Evolutionary conservation across 2,797 vertebrate species (phyloP).

Genomic region (Anabacerthia variegaticeps): DNA sequence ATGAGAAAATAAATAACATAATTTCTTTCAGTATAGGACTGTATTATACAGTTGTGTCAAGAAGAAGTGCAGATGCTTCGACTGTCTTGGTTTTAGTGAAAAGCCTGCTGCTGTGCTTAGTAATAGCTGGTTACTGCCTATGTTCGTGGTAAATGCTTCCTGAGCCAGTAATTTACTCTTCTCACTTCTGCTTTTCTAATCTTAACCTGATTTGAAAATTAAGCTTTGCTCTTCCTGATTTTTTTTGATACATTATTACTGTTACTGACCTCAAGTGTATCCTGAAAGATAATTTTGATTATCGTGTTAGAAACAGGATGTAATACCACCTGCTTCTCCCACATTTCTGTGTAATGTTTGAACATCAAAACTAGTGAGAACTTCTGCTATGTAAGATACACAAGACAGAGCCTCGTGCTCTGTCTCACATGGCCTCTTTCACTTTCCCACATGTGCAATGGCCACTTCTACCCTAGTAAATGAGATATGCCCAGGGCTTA

Average conservation of each 20-base stretch:
- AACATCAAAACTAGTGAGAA: background rate
- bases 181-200: slow-evolving; percentile 51
- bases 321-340: slow-evolving; percentile 22
- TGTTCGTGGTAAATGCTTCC: background rate
- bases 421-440: background rate
- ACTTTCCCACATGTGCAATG: background rate
- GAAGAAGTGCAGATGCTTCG: background rate
- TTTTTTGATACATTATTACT: background rate
- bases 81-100: background rate
- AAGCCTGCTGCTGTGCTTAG: background rate
- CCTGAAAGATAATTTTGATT: slow-evolving; percentile 43
- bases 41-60: background rate
- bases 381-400: background rate
- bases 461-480: background rate
- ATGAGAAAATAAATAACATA: background rate
- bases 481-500: background rate
- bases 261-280: background rate
- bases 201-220: slow-evolving; percentile 36
- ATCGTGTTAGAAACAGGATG: slow-evolving; percentile 35
- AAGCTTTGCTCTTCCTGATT: slow-evolving; percentile 29
- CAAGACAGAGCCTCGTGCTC: background rate
- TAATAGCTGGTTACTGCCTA: background rate
- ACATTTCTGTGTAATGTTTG: background rate
- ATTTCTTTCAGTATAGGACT: rapidly evolving
- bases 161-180: background rate